Conservation (phyloP, 1,140 invertebrate species). For the Druon quercuslanigerum region DNA sequence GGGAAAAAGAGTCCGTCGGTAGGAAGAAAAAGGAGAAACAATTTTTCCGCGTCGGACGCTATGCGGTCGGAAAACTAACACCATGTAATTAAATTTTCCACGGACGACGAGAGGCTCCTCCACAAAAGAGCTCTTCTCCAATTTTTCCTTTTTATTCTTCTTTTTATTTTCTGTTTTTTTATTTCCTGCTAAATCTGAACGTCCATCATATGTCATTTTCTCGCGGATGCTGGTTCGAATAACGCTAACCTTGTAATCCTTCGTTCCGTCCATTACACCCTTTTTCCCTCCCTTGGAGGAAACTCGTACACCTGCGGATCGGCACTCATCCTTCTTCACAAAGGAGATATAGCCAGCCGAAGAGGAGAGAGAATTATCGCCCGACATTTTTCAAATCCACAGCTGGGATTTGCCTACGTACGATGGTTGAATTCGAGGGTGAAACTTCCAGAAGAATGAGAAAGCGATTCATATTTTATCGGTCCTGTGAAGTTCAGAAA, state of each 20-base stretch:
- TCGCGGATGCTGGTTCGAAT: conserved; percentile 11
- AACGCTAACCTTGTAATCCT: conserved; percentile 19
- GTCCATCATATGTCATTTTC: conserved; percentile 20
- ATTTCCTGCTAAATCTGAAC: conserved; percentile 13
- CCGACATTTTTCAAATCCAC: conserved; percentile 63
- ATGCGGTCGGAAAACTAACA: conserved; percentile 29
- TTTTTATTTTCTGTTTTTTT: neutral
- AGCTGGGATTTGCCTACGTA: conserved; percentile 64
- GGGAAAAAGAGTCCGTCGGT: conserved; percentile 4
- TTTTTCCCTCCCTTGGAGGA: neutral
- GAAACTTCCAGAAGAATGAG: neutral
- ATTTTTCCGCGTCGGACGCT: conserved; percentile 27
- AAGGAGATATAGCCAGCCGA: neutral
- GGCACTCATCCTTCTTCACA: neutral
- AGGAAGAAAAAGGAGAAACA: conserved; percentile 18
- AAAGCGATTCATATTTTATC: conserved; percentile 52
- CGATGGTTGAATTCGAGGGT: conserved; percentile 32
- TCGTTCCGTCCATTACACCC: neutral
- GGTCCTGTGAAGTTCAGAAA: neutral
- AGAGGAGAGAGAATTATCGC: conserved; percentile 55
- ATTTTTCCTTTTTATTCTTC: neutral
- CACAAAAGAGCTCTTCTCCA: neutral
- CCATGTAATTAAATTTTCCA: conserved; percentile 24
- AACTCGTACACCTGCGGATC: conserved; percentile 15
- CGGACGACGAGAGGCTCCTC: neutral